Evolutionary conservation across 1,140 invertebrate genomes (phyloP).

Genomic region (Ectropis grisescens): DNA sequence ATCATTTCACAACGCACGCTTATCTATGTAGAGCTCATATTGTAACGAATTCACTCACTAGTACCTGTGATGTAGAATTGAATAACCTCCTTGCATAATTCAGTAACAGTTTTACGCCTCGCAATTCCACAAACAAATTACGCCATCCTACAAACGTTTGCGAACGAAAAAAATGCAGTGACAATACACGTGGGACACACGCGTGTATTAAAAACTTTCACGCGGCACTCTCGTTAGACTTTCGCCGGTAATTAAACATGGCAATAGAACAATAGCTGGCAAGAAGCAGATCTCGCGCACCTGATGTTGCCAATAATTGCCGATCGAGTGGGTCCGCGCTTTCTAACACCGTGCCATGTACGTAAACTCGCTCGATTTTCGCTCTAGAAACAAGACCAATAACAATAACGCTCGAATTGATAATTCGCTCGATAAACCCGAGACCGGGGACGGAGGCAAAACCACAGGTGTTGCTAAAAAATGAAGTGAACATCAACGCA

Average conservation of each 20-base stretch:
- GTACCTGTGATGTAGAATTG: constrained; percentile 1
- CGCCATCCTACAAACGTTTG: constrained; percentile 14
- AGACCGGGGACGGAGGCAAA: constrained; percentile 10
- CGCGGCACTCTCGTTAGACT: constrained; percentile 41
- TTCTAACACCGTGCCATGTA: constrained; percentile 36
- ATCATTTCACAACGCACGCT: no score
- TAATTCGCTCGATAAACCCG: constrained; percentile 7
- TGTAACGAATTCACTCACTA: no score
- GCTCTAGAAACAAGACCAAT: constrained; percentile 7
- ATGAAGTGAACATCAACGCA: constrained; percentile 15
- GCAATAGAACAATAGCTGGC: constrained; percentile 50
- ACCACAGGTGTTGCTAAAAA: constrained; percentile 12
- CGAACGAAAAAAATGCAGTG: constrained; percentile 19
- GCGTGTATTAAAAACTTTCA: constrained; percentile 37
- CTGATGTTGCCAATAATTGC: constrained; percentile 47
- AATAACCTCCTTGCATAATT: constrained; percentile 9
- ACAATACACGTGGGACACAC: constrained; percentile 25
- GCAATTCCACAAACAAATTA: constrained; percentile 18
- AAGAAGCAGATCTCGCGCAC: constrained; percentile 46
- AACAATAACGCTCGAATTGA: constrained; percentile 2
- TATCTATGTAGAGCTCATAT: no score
- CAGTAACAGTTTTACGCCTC: constrained; percentile 7
- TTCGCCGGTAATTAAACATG: constrained; percentile 54
- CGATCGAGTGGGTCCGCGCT: constrained; percentile 51
- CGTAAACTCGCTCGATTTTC: constrained; percentile 29